A percentile compares a stretch with the other conserved stretches of the same genome.
Evolutionary conservation across 2,888 invertebrate genomes (phyloP).

Genomic region (Callimorpha dominula): DNA sequence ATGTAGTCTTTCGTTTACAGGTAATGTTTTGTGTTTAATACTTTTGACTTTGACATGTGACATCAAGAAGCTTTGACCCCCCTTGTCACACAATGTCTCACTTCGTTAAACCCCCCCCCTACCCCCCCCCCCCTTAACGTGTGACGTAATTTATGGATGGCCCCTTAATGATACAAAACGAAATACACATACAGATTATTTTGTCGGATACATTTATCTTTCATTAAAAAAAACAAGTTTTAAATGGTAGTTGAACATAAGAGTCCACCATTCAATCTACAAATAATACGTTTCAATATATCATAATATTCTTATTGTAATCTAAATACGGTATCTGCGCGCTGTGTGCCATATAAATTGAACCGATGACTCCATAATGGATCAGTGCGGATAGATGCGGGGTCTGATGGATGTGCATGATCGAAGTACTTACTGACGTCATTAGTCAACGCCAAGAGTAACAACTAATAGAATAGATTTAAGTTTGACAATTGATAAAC

Average conservation of each 20-base stretch:
- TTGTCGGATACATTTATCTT: neutral
- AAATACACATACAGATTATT: neutral
- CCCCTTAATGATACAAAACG: neutral
- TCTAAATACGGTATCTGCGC: constrained; percentile 4
- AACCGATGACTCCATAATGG: constrained; percentile 7
- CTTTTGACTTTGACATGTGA: no score
- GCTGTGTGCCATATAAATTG: constrained; percentile 11
- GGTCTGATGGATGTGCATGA: constrained; percentile 17
- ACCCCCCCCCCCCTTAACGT: no score
- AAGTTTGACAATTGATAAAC: constrained; percentile 15
- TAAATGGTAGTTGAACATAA: constrained; percentile 8
- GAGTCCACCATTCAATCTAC: neutral
- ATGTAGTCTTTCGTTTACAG: no score
- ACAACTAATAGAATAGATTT: neutral
- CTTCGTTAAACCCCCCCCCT: no score
- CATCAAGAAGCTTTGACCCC: no score
- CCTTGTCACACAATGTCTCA: no score
- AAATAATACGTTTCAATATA: constrained; percentile 9
- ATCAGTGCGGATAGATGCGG: constrained; percentile 16
- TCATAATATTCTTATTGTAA: constrained; percentile 6
- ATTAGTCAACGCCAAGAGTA: constrained; percentile 15
- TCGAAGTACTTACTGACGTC: constrained; percentile 12
- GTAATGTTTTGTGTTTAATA: no score
- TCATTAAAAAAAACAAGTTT: neutral
- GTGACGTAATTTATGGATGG: no score